Evolutionary conservation across 2,113 vertebrate species (phyloP).

Genomic region (Mustela lutreola): DNA sequence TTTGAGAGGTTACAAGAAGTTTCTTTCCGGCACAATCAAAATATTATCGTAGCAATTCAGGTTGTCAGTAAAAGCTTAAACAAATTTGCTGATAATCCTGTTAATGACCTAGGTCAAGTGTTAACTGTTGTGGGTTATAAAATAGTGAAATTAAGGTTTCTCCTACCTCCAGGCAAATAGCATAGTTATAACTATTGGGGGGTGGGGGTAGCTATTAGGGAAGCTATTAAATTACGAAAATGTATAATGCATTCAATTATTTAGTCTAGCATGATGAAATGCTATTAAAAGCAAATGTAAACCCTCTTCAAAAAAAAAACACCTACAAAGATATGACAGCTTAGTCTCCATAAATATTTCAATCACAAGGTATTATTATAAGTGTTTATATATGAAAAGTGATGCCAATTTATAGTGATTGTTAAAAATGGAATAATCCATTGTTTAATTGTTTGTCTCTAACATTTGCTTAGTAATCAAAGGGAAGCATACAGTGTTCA

Average conservation of each 20-base stretch:
- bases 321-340: conserved; percentile 66
- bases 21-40: conserved; percentile 90
- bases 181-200: conserved; percentile 80
- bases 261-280: conserved; percentile 73
- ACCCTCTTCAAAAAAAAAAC: conserved; percentile 40
- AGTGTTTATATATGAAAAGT: conserved; percentile 62
- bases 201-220: conserved; percentile 71
- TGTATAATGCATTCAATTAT: conserved; percentile 78
- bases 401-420: conserved; percentile 33
- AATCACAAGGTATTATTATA: conserved; percentile 49
- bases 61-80: conserved; percentile 94
- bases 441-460: conserved; percentile 69
- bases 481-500: conserved; percentile 30
- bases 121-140: conserved; percentile 93
- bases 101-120: conserved; percentile 94
- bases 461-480: conserved; percentile 56
- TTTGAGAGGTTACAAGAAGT: conserved; percentile 89
- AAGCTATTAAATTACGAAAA: conserved; percentile 87
- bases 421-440: conserved; percentile 16
- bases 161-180: conserved; percentile 87
- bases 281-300: conserved; percentile 75
- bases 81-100: conserved; percentile 93
- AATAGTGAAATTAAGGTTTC: conserved; percentile 90
- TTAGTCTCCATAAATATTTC: conserved; percentile 53
- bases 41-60: conserved; percentile 92